Percentiles rank a stretch among this genome's conserved stretches.
Conservation (phyloP, 2,113 vertebrate species). For the Hippotragus niger region DNA sequence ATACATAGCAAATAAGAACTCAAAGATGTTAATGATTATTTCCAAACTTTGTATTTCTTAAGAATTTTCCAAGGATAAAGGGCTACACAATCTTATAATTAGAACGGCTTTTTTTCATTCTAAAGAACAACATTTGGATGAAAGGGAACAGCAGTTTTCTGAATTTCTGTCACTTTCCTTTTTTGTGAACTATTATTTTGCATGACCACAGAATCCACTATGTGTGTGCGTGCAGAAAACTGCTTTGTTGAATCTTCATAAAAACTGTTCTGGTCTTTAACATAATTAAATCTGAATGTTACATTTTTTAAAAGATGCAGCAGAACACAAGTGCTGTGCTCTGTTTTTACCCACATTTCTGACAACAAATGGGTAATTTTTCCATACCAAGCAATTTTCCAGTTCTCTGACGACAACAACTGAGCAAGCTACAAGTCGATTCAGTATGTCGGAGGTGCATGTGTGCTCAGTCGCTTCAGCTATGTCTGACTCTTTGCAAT, state of each 20-base stretch:
- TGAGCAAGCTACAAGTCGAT: not conserved
- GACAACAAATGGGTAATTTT: not conserved
- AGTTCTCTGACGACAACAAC: not conserved
- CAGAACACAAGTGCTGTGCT: not conserved
- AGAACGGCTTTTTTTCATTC: not conserved
- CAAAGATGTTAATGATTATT: not conserved
- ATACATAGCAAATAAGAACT: not conserved
- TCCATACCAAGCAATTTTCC: not conserved
- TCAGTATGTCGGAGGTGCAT: not conserved
- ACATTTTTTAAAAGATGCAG: not conserved
- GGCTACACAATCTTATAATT: not conserved
- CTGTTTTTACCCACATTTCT: not conserved
- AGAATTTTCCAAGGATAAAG: not conserved
- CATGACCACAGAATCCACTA: slow-evolving; percentile 7
- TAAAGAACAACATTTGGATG: not conserved
- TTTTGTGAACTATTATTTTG: slow-evolving; percentile 14
- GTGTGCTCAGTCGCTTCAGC: not conserved
- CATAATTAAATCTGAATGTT: not conserved
- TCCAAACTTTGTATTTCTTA: not conserved
- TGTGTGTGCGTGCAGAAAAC: not conserved
- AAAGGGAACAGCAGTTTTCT: not conserved
- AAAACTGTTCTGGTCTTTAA: not conserved
- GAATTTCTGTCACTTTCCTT: slow-evolving; percentile 3
- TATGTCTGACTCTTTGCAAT: not conserved
- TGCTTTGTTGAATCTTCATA: not conserved